Evolutionary conservation across 2,113 vertebrate species (phyloP), one percentile per base, ranked within the genome.

Genomic region (Scolopax mira): DNA sequence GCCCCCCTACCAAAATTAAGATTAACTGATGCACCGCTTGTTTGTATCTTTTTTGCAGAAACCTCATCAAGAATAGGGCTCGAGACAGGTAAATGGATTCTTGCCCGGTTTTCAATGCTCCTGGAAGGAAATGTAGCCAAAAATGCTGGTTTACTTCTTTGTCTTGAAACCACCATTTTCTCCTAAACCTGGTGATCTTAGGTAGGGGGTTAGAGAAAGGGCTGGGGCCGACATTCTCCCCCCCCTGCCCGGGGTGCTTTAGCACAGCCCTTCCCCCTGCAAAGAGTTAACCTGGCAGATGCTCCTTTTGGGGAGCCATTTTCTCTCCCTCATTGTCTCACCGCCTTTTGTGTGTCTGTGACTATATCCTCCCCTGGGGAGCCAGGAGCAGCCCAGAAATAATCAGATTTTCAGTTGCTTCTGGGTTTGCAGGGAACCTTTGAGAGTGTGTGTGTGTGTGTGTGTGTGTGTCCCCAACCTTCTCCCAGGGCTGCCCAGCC

Each of bases 11-110:
- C 77, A 4, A 23, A 37, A 23, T 52, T 18, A 10, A 25, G 8
- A 28, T 42, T 55, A 64, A 91, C 67, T 61, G 82, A 90, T 65
- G 85, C 67, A 19, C 82, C 22, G 1, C 82, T 88, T 85, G 41
- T 73, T 65, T 90, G 41, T 89, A 25, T 80, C 67, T 85, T 71
- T 73, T 81, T 91, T 93, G 0, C 95, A 95, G 90, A 92, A 89
- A 39, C 94, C 66, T 74, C 83, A 35, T 71, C 95, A 39, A 67
- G 96, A 42, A 88, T 89, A 94, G 96, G 96, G 94, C 66, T 95
- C 35, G 13, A 54, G 65, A 48, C 93, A 94, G 94, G 94, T 93
- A 93, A 94, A 87, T 72, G 94, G 73, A 85, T 64, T 84, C 84
- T 90, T 81, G 83, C 86, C 89, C 51, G 24, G 41, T 90, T 92